Conservation (phyloP, 2,888 invertebrate species). For the Formica aserva region DNA sequence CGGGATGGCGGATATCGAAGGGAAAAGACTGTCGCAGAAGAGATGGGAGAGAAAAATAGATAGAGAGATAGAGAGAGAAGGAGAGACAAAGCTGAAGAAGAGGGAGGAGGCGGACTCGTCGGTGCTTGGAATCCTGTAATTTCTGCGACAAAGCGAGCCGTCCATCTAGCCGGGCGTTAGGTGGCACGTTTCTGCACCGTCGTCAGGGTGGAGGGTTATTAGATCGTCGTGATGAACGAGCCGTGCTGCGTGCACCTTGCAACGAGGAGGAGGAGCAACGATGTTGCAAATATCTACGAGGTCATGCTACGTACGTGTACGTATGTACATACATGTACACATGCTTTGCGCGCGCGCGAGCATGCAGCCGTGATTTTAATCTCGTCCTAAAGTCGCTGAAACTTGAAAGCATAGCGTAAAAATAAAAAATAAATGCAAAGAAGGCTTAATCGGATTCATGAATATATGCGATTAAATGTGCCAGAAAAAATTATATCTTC, state of each 20-base stretch:
- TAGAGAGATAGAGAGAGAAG: neutral
- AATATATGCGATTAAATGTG: neutral
- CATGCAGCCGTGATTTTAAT: conserved; percentile 43
- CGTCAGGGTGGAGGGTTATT: conserved; percentile 75
- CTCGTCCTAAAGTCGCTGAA: conserved; percentile 16
- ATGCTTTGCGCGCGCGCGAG: conserved; percentile 20
- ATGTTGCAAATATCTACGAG: conserved; percentile 49
- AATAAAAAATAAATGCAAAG: neutral
- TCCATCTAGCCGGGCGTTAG: conserved; percentile 71
- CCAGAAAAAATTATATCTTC: neutral
- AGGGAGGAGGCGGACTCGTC: conserved; percentile 40
- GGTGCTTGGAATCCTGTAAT: conserved; percentile 78
- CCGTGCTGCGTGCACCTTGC: conserved; percentile 65
- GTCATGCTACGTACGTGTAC: neutral
- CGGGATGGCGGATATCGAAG: neutral
- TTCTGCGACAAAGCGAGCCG: conserved; percentile 80
- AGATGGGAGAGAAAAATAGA: conserved; percentile 3
- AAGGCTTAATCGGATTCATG: neutral
- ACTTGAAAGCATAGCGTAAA: neutral
- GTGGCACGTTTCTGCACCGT: conserved; percentile 59
- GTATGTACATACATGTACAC: neutral
- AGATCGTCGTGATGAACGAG: conserved; percentile 81
- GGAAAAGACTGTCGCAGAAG: neutral
- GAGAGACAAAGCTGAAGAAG: conserved; percentile 29
- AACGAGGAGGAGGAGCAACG: conserved; percentile 70